These are phyloP conservation scores for Dasyprocta punctata DNA, from an alignment of 2,113 vertebrate genomes.

Conservation along the genomic window DNA sequence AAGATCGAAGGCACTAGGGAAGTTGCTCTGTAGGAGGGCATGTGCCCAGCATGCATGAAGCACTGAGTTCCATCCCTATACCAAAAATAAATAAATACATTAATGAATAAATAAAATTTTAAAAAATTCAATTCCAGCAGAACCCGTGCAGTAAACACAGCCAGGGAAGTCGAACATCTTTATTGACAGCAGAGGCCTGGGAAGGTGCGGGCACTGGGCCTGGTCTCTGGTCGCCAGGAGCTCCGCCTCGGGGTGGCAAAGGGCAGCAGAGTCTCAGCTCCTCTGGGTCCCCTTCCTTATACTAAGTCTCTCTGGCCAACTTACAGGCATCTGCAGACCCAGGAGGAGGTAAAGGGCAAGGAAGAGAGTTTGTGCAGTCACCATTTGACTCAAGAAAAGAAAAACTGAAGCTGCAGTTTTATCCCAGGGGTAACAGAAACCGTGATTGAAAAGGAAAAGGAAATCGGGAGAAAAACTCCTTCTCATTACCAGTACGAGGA, in stretches of 20 bases:
- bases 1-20: not conserved
- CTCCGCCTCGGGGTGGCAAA: not conserved
- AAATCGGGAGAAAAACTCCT: accelerated
- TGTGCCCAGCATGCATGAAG: not conserved
- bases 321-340: not conserved
- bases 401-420: too few relatives aligned
- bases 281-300: not conserved
- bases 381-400: not conserved
- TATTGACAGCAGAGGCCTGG: not conserved
- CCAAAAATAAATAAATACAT: not conserved
- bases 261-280: not conserved
- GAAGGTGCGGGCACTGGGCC: not conserved
- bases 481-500: not conserved
- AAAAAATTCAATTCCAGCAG: not conserved
- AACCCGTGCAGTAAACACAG: not conserved
- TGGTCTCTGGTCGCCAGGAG: not conserved
- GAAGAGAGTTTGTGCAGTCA: not conserved
- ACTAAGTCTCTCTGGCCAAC: not conserved
- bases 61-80: not conserved
- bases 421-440: not conserved
- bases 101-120: too few relatives aligned
- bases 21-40: not conserved
- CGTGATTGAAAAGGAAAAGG: not conserved
- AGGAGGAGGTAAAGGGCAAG: not conserved
- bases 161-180: not conserved